Percentiles rank a stretch among this genome's conserved stretches.
These are phyloP conservation scores for Epizoanthus stellaris DNA, from an alignment of 92 coral and sea anemone species.

Conservation along the genomic window DNA sequence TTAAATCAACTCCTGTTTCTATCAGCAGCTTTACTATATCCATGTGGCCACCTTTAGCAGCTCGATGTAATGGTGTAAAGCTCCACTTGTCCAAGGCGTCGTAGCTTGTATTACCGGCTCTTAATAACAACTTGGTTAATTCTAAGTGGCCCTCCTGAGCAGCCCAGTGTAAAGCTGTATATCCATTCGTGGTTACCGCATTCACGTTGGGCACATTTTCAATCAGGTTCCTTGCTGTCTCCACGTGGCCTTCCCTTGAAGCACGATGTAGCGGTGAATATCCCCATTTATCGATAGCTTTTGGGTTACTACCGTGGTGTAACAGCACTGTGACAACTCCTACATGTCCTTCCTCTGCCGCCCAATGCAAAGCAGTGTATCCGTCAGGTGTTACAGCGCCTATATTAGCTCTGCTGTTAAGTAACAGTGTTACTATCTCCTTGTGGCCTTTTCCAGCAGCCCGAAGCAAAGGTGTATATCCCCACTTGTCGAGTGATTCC, in stretches of 20 bases:
- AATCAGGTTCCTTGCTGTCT: background rate
- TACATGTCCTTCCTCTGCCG: background rate
- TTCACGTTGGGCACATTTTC: background rate
- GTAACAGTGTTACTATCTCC: background rate
- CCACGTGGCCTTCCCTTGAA: background rate
- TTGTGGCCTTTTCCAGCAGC: background rate
- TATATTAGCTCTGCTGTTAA: background rate
- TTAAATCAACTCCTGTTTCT: background rate
- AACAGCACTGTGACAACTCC: background rate
- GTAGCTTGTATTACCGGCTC: background rate
- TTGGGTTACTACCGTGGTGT: background rate
- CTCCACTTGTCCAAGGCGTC: conserved; percentile 12
- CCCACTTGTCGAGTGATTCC: too few relatives aligned
- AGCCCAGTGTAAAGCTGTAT: background rate
- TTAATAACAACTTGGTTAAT: background rate
- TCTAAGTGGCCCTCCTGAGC: background rate
- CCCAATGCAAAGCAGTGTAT: background rate
- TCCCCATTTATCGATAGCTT: background rate
- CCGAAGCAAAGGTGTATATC: background rate
- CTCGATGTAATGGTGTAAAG: conserved; percentile 46
- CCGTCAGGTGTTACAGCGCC: background rate
- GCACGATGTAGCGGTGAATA: background rate
- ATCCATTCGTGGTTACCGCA: background rate
- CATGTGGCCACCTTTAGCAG: conserved; percentile 13
- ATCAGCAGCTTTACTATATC: conserved; percentile 20